Percentiles rank a stretch among this genome's conserved stretches.
phyloP scores from a whole-genome alignment of 2,797 vertebrate species.

The Selene dorsalis region DNA sequence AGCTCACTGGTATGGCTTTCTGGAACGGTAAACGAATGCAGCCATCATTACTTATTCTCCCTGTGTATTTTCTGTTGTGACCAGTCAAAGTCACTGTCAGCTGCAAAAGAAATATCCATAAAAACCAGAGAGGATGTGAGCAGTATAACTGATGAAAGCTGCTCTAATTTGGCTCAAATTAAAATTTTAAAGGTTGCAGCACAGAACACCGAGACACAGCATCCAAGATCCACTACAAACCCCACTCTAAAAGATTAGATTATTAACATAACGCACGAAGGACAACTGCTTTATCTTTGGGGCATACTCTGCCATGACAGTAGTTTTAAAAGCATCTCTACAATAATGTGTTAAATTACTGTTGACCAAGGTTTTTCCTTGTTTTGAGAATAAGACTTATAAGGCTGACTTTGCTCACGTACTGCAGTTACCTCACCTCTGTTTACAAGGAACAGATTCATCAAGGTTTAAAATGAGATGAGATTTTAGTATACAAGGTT shows the following conservation, averaged over 20 bases:
- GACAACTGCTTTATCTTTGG: neutral
- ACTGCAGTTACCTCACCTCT: neutral
- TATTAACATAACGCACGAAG: neutral
- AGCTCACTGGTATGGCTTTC: neutral
- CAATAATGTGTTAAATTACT: constrained; percentile 8
- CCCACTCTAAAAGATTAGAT: neutral
- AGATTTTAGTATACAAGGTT: neutral
- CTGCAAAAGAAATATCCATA: neutral
- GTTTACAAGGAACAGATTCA: neutral
- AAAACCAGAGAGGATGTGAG: constrained; percentile 9
- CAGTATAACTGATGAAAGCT: neutral
- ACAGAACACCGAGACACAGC: neutral
- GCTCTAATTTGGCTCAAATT: constrained; percentile 4
- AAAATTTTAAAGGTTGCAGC: neutral
- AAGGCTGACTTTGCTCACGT: neutral
- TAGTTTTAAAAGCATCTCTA: neutral
- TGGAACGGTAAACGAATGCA: constrained; percentile 7
- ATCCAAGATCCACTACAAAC: neutral
- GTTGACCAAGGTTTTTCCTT: neutral
- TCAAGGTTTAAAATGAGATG: neutral
- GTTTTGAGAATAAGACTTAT: neutral
- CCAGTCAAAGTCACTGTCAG: neutral
- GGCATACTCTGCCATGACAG: neutral
- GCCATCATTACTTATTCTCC: constrained; percentile 5
- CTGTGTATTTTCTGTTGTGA: constrained; percentile 26